A percentile compares a stretch with the other conserved stretches of the same genome.
Evolutionary conservation across 2,113 vertebrate genomes (phyloP).

Genomic region (Lycocorax pyrrhopterus): DNA sequence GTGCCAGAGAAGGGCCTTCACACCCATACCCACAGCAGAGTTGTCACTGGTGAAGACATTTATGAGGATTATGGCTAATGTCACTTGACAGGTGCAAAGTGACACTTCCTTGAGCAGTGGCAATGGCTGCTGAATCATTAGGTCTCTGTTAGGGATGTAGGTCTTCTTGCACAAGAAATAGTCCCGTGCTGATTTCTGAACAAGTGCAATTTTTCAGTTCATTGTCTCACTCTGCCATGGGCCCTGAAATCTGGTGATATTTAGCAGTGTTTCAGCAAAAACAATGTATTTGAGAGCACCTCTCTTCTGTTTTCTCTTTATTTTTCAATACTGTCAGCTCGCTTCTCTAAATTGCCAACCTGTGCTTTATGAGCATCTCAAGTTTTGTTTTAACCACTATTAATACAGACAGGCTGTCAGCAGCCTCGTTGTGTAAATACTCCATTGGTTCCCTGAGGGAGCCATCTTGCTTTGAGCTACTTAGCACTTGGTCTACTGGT

Average conservation of each 20-base stretch:
- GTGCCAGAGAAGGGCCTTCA: not conserved
- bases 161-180: not conserved
- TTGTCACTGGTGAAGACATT: not conserved
- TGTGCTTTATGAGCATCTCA: not conserved
- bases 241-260: not conserved
- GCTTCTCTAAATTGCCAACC: slow-evolving; percentile 4
- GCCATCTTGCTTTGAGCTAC: slow-evolving; percentile 23
- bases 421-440: not conserved
- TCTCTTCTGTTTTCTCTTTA: not conserved
- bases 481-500: slow-evolving; percentile 11
- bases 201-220: not conserved
- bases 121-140: not conserved
- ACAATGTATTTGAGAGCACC: not conserved
- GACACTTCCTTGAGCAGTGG: not conserved
- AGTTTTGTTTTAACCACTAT: slow-evolving; percentile 33
- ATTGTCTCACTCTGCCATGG: not conserved
- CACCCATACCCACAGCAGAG: accelerated
- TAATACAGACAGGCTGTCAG: slow-evolving; percentile 25
- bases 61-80: not conserved
- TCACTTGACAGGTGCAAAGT: not conserved
- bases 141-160: not conserved
- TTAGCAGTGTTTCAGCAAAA: not conserved
- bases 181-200: not conserved
- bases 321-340: not conserved
- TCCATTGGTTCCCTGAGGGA: not conserved